Base-by-base conservation (phyloP, 2,797 vertebrate species). In the Huso huso region DNA sequence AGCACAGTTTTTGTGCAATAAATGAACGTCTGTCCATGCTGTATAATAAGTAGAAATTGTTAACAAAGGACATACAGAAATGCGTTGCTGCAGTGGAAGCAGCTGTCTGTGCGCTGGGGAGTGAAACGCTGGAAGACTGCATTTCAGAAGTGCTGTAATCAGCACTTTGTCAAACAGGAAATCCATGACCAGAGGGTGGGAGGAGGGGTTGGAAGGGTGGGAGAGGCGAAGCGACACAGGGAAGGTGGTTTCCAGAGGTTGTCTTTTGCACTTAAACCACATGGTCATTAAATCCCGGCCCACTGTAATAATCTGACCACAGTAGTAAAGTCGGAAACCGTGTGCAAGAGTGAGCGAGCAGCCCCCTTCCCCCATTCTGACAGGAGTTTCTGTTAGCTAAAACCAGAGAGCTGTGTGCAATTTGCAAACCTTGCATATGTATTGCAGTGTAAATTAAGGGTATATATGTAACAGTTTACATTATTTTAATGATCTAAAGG, bases 121-220 rank as follows among this genome's bases (percentile, higher is more conserved):
- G 23, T 64, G 6, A 8, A 12, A 53, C 48, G 13, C 67, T 66
- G 64, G 69, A 58, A 53, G 60, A 50, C 15, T 48, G 49, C 5
- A 52, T 37, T 70, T 71, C 77, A 80, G 75, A 82, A 68, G 18
- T 79, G 79, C 83, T 78, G 75, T 66, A 73, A 81, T 87, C 82
- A 82, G 86, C 83, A 78, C 66, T 82, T n/a, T 68, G 58, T 61
- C 68, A 57, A 53, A 51, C 60, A 61, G 74, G 37, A 74, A 83
- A 86, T 87, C 72, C 15, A 70, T 75, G 70, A 37, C 2, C 23
- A 37, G 15, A 18, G 15, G 15, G 15, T 18, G 15, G 15, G 23
- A 37, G 23, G 23, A 37, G 23, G 23, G 23, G 23, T 50, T 64
- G 52, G 65, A 58, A 82, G 78, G 72, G 49, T 61, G 63, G 72